Percentiles rank a stretch among this genome's conserved stretches.
These are phyloP conservation scores for Pao palembangensis DNA, from an alignment of 2,113 vertebrate species.

Conservation along the genomic window DNA sequence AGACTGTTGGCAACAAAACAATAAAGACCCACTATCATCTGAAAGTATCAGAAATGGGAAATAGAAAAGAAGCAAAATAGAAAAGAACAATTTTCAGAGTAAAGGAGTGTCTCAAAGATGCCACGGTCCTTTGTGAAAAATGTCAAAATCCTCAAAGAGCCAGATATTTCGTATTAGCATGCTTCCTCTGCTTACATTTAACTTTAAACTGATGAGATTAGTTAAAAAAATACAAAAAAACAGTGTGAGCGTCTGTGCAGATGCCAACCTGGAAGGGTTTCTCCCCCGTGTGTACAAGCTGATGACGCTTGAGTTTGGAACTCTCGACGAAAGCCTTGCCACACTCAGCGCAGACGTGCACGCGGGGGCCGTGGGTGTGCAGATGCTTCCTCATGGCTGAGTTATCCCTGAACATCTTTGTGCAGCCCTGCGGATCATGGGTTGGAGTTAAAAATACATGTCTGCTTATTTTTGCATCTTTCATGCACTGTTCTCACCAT, in stretches of 20 bases:
- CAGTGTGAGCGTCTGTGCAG: not conserved
- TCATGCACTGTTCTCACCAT: conserved; percentile 1
- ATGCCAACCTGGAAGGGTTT: conserved; percentile 92
- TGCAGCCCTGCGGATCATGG: conserved; percentile 83
- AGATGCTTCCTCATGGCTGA: conserved; percentile 99
- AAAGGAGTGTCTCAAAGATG: too few relatives aligned
- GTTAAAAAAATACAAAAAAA: too few relatives aligned
- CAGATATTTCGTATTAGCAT: not conserved
- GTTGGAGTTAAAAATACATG: not conserved
- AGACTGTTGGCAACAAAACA: too few relatives aligned
- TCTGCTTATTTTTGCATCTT: not conserved
- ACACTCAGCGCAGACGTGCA: conserved; percentile 96
- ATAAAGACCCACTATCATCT: too few relatives aligned
- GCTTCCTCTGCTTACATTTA: conserved; percentile 7
- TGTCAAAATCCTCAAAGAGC: not conserved
- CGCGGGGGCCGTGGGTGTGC: conserved; percentile 94
- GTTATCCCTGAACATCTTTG: conserved; percentile 99
- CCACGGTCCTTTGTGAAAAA: too few relatives aligned
- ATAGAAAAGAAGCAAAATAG: too few relatives aligned
- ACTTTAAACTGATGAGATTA: not conserved
- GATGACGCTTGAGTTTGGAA: conserved; percentile 96
- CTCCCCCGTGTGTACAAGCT: conserved; percentile 98
- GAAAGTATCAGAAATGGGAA: too few relatives aligned
- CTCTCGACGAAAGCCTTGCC: conserved; percentile 99
- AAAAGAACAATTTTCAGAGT: too few relatives aligned